Conservation (phyloP, 2,797 vertebrate species). For the Chrosomus eos region DNA sequence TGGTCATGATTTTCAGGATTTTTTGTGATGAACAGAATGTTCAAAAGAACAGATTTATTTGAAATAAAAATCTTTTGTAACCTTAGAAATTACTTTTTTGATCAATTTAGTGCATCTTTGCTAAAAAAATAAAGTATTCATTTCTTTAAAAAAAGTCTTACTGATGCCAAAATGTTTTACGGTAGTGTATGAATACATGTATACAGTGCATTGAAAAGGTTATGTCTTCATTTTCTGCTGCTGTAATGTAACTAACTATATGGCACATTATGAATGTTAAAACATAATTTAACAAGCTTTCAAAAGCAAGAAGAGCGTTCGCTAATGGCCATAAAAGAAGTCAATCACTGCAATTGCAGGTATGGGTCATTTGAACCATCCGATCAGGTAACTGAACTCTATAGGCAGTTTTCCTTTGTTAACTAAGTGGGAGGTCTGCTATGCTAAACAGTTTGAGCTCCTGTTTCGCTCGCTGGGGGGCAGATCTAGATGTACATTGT, state of each 20-base stretch:
- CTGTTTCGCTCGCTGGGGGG: conserved; percentile 16
- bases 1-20: not conserved
- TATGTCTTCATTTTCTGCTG: not conserved
- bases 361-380: conserved; percentile 39
- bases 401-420: conserved; percentile 32
- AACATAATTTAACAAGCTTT: not conserved
- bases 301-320: conserved; percentile 9
- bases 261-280: not conserved
- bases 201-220: not conserved
- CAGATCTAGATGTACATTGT: not conserved
- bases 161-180: not conserved
- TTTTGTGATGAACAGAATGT: not conserved
- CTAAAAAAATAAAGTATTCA: not conserved
- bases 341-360: conserved; percentile 54
- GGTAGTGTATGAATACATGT: not conserved
- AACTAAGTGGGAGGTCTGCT: conserved; percentile 41
- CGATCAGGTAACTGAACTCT: conserved; percentile 44
- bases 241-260: not conserved
- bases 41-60: not conserved
- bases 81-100: not conserved
- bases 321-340: conserved; percentile 8
- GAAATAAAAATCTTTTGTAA: not conserved
- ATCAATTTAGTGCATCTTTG: not conserved
- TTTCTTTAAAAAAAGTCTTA: not conserved
- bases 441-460: conserved; percentile 39